A percentile compares a stretch with the other conserved stretches of the same genome.
These are phyloP conservation scores for Ostrea denselamellosa DNA, from an alignment of 1,140 invertebrate genomes.

Conservation along the genomic window DNA sequence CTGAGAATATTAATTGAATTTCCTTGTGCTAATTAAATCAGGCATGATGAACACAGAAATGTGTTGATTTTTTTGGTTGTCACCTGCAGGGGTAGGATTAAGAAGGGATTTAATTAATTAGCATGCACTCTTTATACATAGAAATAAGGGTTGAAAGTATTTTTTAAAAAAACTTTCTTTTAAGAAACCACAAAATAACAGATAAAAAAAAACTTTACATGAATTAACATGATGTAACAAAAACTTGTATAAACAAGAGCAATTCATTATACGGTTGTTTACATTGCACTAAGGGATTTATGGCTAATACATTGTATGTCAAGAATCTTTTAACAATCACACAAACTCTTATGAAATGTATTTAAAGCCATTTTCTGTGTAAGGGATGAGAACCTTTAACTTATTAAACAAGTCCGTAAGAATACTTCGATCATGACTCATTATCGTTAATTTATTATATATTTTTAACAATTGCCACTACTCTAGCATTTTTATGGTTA, in stretches of 20 bases:
- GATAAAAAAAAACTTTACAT: conserved; percentile 10
- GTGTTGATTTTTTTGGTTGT: not conserved
- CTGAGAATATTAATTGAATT: conserved; percentile 11
- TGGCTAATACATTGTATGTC: conserved; percentile 20
- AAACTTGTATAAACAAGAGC: not conserved
- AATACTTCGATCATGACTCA: no score
- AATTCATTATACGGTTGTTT: conserved; percentile 14
- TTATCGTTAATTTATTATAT: no score
- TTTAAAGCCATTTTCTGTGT: not conserved
- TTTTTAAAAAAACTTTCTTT: not conserved
- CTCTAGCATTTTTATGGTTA: no score
- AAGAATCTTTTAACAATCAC: conserved; percentile 15
- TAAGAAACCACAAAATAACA: not conserved
- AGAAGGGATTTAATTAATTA: conserved; percentile 18
- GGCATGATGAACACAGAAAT: not conserved
- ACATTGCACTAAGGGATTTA: conserved; percentile 1
- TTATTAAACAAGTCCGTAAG: no score
- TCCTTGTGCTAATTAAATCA: not conserved
- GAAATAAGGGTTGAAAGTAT: not conserved
- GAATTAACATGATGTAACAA: conserved; percentile 34
- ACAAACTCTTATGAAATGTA: not conserved
- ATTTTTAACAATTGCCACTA: no score
- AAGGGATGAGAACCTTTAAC: not conserved
- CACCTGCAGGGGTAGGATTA: not conserved
- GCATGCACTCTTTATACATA: not conserved